Evolutionary conservation across 2,797 vertebrate genomes (phyloP), one percentile per base, ranked within the genome.

Genomic region (Galaxias olidus): DNA sequence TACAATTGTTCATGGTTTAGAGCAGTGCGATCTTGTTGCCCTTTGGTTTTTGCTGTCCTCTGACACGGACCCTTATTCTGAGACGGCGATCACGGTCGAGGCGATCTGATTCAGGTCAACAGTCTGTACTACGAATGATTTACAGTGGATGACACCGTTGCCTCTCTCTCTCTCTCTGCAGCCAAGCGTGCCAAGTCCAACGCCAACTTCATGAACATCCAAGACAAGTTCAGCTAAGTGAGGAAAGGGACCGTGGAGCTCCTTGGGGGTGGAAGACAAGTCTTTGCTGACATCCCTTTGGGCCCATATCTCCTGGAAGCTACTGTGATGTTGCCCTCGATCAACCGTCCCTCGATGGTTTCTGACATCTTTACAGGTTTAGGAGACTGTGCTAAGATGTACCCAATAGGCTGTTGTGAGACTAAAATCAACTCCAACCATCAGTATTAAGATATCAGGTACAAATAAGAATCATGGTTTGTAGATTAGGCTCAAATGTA

Each of bases 131-230:
- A 30, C 4, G 10, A 4, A n/a, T 50, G 8, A 13, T 53, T 17
- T 17, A 19, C 17, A 11, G 51, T 53, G 18, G 15, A 9, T 17
- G 13, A 50, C 49, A 50, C 49, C 2, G 10, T 51, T 51, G 6
- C 18, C 49, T 61, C 10, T 63, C 42, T 45, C 15, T 30, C 46
- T 84, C 68, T 84, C 73, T 82, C 87, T 84, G 51, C 87, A 99
- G 97, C 97, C 74, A 98, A 96, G 55, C 92, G 97, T 79, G 94
- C 94, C 12, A 95, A 94, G 84, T 95, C 95, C 57, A 94, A 90
- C 89, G 77, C 86, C 86, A 96, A 86, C 80, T 84, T 95, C 84
- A 91, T 93, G 84, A 94, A 95, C 86, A 94, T 98, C 89, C 96
- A 97, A 89, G 95, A 97, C 91, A 97, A 96, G 84, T 85, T 80